Base-by-base conservation (phyloP, 1,140 invertebrate species). In the Macrobrachium rosenbergii region DNA sequence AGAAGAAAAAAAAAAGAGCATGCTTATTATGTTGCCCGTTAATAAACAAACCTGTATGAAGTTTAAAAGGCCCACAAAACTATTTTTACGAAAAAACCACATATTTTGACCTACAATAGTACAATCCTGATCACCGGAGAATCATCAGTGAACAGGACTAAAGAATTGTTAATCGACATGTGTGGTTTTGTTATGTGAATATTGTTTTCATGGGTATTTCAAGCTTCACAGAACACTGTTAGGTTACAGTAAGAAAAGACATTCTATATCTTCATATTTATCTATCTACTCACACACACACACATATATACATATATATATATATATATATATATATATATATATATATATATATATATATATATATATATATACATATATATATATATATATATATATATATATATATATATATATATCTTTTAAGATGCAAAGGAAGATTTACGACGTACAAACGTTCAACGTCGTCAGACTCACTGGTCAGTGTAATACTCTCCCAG, bases 281-380 rank as follows among this genome's bases (percentile, higher is more conserved):
- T 67, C 8, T 67, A 12, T 67, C 8, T 67, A 67, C 16, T 0
- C 7, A 23, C 21, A 67, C 21, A 67, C 21, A 67, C 12, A 67
- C 12, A 67, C 21, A 67, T 67, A 67, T 67, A 67, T 14, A 67
- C 63, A 67, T 14, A 67, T 14, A 67, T 14, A 67, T 14, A 67
- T 14, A 67, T 14, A 67, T 14, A 67, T 14, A 67, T 14, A 67
- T 14, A 67, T 67, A 67, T 67, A 67, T 67, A 67, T 67, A 67
- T 67, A 67, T 67, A 67, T 67, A 67, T 67, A 28, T 67, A 67
- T 67, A 67, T 67, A 67, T 67, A 67, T 67, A 67, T 67, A 67
- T 67, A 67, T 67, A 67, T 67, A 67, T 67, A 67, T 67, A 67
- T 67, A 67, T 21, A 67, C 8, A 67, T 67, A 67, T 67, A 67